Base-by-base conservation (phyloP, 2,113 vertebrate genomes). In the Ammodytes marinus region DNA sequence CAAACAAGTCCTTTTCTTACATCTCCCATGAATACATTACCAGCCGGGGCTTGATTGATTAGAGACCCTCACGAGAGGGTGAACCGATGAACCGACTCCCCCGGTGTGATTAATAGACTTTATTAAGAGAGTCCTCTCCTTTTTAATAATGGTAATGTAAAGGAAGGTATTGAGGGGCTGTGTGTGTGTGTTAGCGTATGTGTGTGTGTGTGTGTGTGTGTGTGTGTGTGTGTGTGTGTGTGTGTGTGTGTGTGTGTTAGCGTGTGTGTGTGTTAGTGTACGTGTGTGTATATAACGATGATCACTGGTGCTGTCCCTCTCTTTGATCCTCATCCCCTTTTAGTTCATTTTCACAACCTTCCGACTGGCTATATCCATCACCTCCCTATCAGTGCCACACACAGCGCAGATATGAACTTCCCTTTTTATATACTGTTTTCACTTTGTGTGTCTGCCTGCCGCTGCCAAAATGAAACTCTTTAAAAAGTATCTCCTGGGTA, bases 31-130 rank as follows among this genome's bases (percentile, higher is more conserved):
- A 94, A 95, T 94, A 94, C 92, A 95, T 95, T 94, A 95, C 82
- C 90, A 80, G 91, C 79, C 27, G 27, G 37, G 74, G 86, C 81
- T 91, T 95, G 94, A 95, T 95, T 94, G 95, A 95, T 95, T 95
- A 93, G 91, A 91, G 91, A 94, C 90, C 90, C 91, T 90, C 77
- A 47, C 80, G 68, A 92, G 90, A 94, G 90, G 90, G 92, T 89
- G 92, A 93, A 89, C 91, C 86, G 78, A 91, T 94, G 92, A 93
- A 94, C 92, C 88, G 77, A 87, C 91, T 94, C 91, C 92, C 91
- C 89, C 58, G 80, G 92, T 86, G 94, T 94, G 95, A 96, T 95
- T 95, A 96, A 96, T 95, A 94, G 94, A 95, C 93, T 95, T 95
- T 95, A 95, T 95, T 95, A 95, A 95, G 78, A 94, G 93, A 94